Evolutionary conservation across 2,888 invertebrate genomes (phyloP).

Genomic region (Orthonychiurus folsomi): DNA sequence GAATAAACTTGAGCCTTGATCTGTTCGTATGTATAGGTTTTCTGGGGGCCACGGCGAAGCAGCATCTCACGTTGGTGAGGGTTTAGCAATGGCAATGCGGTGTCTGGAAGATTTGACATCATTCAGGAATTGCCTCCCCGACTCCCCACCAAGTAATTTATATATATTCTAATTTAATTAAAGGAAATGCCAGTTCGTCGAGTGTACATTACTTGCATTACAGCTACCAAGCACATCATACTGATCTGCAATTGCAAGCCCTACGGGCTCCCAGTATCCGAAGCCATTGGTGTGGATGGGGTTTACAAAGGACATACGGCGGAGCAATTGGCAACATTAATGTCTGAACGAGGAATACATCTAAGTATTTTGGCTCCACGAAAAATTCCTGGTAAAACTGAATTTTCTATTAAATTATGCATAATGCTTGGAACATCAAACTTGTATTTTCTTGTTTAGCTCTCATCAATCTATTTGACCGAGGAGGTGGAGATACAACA

Average conservation of each 20-base stretch:
- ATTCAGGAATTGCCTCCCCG: slow-evolving; percentile 28
- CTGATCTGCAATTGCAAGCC: slow-evolving; percentile 86
- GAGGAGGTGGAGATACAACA: slow-evolving; percentile 75
- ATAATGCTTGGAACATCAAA: neutral
- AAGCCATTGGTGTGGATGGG: slow-evolving; percentile 47
- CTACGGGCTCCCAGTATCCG: slow-evolving; percentile 73
- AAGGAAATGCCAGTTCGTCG: too few relatives aligned
- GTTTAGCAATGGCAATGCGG: slow-evolving; percentile 72
- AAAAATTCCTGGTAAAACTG: slow-evolving; percentile 57
- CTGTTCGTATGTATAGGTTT: slow-evolving; percentile 51
- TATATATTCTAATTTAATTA: too few relatives aligned
- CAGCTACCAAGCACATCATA: slow-evolving; percentile 58
- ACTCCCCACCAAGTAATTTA: slow-evolving; percentile 18
- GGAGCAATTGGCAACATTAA: slow-evolving; percentile 71
- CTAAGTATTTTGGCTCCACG: slow-evolving; percentile 81
- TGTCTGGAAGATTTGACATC: slow-evolving; percentile 73
- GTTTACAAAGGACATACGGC: slow-evolving; percentile 64
- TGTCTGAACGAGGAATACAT: slow-evolving; percentile 73
- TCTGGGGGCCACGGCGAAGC: slow-evolving; percentile 83
- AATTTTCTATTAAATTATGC: too few relatives aligned
- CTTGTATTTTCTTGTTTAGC: slow-evolving; percentile 43
- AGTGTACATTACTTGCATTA: slow-evolving; percentile 2
- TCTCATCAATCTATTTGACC: slow-evolving; percentile 77
- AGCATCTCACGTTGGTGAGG: slow-evolving; percentile 81
- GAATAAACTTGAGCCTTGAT: slow-evolving; percentile 4